Conservation (phyloP, 2,888 invertebrate genomes). For the Argyra leucocephala region DNA sequence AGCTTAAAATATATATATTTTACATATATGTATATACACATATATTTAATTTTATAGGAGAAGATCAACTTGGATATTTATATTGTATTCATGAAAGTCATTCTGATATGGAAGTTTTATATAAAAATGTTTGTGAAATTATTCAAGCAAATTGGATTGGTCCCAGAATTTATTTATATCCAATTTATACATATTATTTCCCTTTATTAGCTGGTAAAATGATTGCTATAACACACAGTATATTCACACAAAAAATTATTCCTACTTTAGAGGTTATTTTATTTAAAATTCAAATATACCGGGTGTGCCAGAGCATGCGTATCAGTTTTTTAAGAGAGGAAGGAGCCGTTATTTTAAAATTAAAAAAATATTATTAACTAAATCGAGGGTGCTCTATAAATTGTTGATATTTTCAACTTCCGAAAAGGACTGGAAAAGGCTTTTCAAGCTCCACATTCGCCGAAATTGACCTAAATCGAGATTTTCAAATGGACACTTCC, state of each 20-base stretch:
- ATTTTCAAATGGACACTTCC: too few relatives aligned
- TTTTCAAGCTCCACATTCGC: too few relatives aligned
- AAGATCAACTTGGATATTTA: conserved; percentile 32
- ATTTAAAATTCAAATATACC: neutral
- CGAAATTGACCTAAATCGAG: too few relatives aligned
- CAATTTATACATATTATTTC: conserved; percentile 42
- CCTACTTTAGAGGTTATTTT: conserved; percentile 37
- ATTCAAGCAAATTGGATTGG: conserved; percentile 38
- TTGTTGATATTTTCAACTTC: too few relatives aligned
- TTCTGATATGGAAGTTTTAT: conserved; percentile 36
- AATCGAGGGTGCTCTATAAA: too few relatives aligned
- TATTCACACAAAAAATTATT: conserved; percentile 35
- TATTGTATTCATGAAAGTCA: conserved; percentile 37
- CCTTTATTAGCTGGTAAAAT: conserved; percentile 36
- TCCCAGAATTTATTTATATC: conserved; percentile 38
- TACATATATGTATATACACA: too few relatives aligned
- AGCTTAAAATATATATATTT: too few relatives aligned
- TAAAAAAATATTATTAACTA: too few relatives aligned
- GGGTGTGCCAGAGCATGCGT: too few relatives aligned
- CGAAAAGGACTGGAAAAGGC: too few relatives aligned
- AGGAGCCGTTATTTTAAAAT: too few relatives aligned
- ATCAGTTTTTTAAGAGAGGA: too few relatives aligned
- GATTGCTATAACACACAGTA: conserved; percentile 36
- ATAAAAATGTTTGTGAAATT: conserved; percentile 35
- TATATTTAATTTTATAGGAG: conserved; percentile 24